phyloP scores from a whole-genome alignment of 2,888 invertebrate genomes.

The Brenthis ino region DNA sequence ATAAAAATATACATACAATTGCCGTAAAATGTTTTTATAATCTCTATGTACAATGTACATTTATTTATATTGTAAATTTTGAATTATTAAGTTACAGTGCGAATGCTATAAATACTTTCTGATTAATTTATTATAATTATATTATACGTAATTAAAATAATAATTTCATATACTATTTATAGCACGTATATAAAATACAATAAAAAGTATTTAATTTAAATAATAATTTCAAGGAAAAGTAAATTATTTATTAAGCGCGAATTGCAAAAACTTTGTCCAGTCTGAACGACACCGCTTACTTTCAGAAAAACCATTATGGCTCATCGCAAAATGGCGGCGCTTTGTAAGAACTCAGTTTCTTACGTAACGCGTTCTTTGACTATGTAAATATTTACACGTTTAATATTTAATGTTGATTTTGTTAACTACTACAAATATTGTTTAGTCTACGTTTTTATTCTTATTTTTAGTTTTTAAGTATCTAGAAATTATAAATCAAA shows the following conservation, averaged over 20 bases:
- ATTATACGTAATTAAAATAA: background rate
- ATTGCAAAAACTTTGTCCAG: constrained; percentile 12
- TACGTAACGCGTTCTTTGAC: constrained; percentile 54
- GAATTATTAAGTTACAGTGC: no score
- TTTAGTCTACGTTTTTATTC: no score
- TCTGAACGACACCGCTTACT: constrained; percentile 58
- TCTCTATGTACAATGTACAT: background rate
- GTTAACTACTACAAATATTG: background rate
- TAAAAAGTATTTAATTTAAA: no score
- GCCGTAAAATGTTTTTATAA: background rate
- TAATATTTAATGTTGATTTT: background rate
- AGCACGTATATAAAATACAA: no score
- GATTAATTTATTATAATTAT: background rate
- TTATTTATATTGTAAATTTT: background rate
- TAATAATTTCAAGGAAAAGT: constrained; percentile 9
- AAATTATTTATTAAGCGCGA: constrained; percentile 7
- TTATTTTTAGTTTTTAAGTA: no score
- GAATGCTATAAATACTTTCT: background rate
- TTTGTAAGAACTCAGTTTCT: constrained; percentile 48
- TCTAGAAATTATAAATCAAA: no score
- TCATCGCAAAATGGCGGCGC: constrained; percentile 71
- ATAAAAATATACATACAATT: background rate
- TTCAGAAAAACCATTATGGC: constrained; percentile 64
- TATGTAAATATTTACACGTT: constrained; percentile 14
- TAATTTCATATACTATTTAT: background rate